Evolutionary conservation across 1,140 invertebrate species (phyloP), one percentile per base, ranked within the genome.

Genomic region (Chrysopa pallens): DNA sequence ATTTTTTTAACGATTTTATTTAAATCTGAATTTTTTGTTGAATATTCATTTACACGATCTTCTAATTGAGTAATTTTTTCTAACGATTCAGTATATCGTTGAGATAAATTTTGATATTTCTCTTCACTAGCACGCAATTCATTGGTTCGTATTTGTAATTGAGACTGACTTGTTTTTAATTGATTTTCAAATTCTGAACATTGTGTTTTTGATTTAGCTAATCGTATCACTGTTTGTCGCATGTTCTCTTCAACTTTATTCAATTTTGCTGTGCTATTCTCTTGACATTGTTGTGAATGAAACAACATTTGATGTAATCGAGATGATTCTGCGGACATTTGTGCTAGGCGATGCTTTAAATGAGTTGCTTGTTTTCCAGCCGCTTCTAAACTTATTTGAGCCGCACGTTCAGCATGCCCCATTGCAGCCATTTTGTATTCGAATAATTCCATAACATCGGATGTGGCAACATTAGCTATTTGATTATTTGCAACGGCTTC

Each of bases 401-500:
- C 59, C 0, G 59, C 57, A 33, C 60, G 54, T 54, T 73, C 68
- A 1, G 63, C 59, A 45, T 72, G 64, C 27, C 56, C 57, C 62
- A 72, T 66, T 11, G 66, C 52, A 23, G 64, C 61, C 49, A 70
- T 58, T 50, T 80, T 78, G 50, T 76, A 78, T 33, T 78, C 72
- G 46, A 78, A 81, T 38, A 81, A 52, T 55, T 81, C 78, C 68
- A 82, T 80, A 3, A 81, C 64, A 28, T 72, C 69, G 1, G 76
- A 78, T 2, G 70, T 73, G 1, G 70, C 58, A 41, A 71, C 61
- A 47, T 75, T 70, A 0, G 49, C 52, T 28, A 70, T 57, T 59
- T 73, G 53, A 48, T 61, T 59, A 35, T 46, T 17, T 29, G 29
- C 40, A 6, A 38, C 9, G 2, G 45, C 43, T 35, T 47, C 36